Percentiles rank a stretch among this genome's conserved stretches.
phyloP scores from a whole-genome alignment of 2,888 invertebrate species.

The Dryocosmus kuriphilus region DNA sequence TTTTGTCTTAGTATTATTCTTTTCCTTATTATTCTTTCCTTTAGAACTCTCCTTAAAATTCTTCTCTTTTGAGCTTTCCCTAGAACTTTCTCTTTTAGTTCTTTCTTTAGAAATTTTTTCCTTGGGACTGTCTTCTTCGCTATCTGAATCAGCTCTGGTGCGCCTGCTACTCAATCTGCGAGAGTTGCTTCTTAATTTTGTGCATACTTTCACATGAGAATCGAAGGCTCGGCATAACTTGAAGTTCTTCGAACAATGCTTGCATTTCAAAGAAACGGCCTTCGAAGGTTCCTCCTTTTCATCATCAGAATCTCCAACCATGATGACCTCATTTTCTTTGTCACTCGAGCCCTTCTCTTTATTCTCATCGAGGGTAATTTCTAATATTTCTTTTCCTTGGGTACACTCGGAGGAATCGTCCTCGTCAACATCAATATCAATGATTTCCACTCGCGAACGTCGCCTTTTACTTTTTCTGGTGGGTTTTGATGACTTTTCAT shows the following conservation, averaged over 20 bases:
- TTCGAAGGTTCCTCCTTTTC: slow-evolving; percentile 57
- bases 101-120: slow-evolving; percentile 33
- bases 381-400: slow-evolving; percentile 61
- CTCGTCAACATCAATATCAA: slow-evolving; percentile 73
- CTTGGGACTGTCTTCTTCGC: slow-evolving; percentile 40
- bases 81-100: background rate
- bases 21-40: slow-evolving; percentile 30
- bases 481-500: slow-evolving; percentile 64
- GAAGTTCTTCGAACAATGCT: slow-evolving; percentile 69
- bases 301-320: slow-evolving; percentile 73
- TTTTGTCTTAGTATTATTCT: slow-evolving; percentile 44
- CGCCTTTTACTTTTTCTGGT: slow-evolving; percentile 58
- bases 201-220: slow-evolving; percentile 69
- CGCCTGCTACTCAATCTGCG: slow-evolving; percentile 55
- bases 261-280: slow-evolving; percentile 59
- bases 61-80: slow-evolving; percentile 42
- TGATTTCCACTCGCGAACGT: slow-evolving; percentile 68
- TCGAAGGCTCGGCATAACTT: slow-evolving; percentile 68
- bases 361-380: slow-evolving; percentile 71
- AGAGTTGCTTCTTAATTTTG: slow-evolving; percentile 62
- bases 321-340: slow-evolving; percentile 75
- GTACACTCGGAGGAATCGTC: slow-evolving; percentile 54
- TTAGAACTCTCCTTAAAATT: slow-evolving; percentile 9
- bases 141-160: slow-evolving; percentile 28
- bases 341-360: slow-evolving; percentile 75